A percentile compares a stretch with the other conserved stretches of the same genome.
These are phyloP conservation scores for Crotalus tigris DNA, from an alignment of 2,113 vertebrate species.

Conservation along the genomic window DNA sequence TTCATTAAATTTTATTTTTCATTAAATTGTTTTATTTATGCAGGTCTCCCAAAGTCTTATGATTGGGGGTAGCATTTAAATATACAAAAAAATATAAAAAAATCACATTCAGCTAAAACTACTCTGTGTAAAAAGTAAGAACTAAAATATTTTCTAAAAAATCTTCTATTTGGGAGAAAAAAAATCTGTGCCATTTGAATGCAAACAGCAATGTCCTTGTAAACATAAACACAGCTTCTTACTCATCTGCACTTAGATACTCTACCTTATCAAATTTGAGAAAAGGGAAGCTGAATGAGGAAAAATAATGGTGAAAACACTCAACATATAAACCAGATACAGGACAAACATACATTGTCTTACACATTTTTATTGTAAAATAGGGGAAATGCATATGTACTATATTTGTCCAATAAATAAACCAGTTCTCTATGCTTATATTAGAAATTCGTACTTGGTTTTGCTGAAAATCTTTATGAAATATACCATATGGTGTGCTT, in stretches of 20 bases:
- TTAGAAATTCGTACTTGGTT: neutral
- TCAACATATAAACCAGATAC: conserved; percentile 45
- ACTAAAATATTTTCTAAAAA: neutral
- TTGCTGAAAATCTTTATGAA: neutral
- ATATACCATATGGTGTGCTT: neutral
- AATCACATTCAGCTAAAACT: neutral
- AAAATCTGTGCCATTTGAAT: neutral
- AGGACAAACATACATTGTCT: conserved; percentile 39
- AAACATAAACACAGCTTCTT: neutral
- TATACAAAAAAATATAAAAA: neutral
- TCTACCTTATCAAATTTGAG: conserved; percentile 22
- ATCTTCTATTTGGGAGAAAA: neutral
- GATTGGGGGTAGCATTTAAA: neutral
- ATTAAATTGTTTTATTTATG: neutral
- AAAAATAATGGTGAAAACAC: conserved; percentile 14
- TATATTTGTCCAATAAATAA: conserved; percentile 37
- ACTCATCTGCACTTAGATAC: conserved; percentile 21
- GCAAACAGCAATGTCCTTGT: neutral
- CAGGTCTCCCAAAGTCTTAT: neutral
- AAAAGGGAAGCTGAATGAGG: conserved; percentile 33
- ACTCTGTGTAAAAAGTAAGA: neutral
- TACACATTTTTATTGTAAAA: conserved; percentile 32
- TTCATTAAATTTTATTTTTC: neutral
- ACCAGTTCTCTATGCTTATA: neutral
- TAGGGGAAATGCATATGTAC: neutral